Conservation (phyloP, 2,888 invertebrate species). For the Orthosia incerta region DNA sequence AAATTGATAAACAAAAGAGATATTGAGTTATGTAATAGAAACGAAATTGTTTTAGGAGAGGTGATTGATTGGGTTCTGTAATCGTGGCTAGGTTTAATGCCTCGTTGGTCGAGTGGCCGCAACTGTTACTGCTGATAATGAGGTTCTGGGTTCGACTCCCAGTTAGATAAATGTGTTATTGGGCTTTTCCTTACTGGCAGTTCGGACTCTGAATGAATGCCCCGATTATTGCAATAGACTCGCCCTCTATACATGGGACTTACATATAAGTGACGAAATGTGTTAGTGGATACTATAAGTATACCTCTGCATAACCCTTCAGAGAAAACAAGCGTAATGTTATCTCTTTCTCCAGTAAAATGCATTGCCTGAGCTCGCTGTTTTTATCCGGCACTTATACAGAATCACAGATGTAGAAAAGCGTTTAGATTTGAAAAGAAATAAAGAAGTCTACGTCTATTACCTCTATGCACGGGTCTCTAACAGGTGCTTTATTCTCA, state of each 20-base stretch:
- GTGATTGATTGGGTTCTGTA: constrained; percentile 3
- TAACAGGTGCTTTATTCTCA: constrained; percentile 44
- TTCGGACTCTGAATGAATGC: background rate
- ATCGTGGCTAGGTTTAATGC: background rate
- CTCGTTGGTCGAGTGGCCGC: background rate
- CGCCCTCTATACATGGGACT: background rate
- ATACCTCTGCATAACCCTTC: no score
- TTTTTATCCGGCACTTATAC: background rate
- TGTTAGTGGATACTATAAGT: no score
- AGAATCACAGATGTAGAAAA: background rate
- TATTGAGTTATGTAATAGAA: constrained; percentile 17
- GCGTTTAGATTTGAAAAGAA: constrained; percentile 25
- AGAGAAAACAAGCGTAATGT: no score
- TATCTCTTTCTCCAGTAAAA: no score
- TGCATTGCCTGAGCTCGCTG: background rate
- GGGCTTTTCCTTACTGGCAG: background rate
- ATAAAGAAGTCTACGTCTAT: constrained; percentile 14
- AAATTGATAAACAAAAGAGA: constrained; percentile 19
- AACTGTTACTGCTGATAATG: background rate
- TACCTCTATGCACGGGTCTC: background rate
- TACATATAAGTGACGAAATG: no score
- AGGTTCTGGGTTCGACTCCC: background rate
- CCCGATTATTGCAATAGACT: background rate
- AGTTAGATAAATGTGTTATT: background rate
- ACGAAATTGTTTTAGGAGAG: constrained; percentile 1